Conservation (phyloP, 1,140 invertebrate genomes). For the Zaprionus nigranus region DNA sequence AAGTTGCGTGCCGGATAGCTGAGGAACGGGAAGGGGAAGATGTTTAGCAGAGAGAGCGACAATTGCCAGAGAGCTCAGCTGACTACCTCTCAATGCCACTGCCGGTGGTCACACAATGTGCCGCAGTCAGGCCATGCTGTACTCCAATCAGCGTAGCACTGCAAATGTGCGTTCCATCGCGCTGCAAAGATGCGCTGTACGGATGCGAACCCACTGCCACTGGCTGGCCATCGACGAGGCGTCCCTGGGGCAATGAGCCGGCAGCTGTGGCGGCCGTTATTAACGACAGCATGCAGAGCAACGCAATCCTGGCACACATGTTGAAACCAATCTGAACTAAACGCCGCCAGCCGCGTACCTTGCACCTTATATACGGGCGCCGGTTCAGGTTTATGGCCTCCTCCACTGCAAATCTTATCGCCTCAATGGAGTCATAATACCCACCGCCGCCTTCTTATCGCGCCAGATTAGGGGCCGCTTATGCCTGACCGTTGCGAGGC, state of each 20-base stretch:
- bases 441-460: neutral
- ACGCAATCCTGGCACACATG: conserved; percentile 1
- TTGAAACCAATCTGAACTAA: conserved; percentile 18
- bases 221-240: conserved; percentile 21
- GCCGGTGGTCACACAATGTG: conserved; percentile 64
- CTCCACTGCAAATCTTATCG: neutral
- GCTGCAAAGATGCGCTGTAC: conserved; percentile 66
- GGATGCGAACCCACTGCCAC: conserved; percentile 66
- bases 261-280: neutral
- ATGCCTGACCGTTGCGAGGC: neutral
- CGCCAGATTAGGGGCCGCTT: neutral
- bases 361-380: neutral
- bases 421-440: neutral
- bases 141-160: conserved; percentile 51
- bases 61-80: neutral
- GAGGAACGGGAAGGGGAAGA: neutral
- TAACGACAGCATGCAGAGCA: conserved; percentile 1
- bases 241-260: neutral
- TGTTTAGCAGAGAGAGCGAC: neutral
- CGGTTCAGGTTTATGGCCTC: neutral
- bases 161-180: conserved; percentile 58
- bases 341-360: neutral
- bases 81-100: conserved; percentile 66
- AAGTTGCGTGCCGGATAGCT: conserved; percentile 67
- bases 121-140: conserved; percentile 55